Evolutionary conservation across 2,797 vertebrate genomes (phyloP), one percentile per base, ranked within the genome.

Genomic region (Channallabes apus): DNA sequence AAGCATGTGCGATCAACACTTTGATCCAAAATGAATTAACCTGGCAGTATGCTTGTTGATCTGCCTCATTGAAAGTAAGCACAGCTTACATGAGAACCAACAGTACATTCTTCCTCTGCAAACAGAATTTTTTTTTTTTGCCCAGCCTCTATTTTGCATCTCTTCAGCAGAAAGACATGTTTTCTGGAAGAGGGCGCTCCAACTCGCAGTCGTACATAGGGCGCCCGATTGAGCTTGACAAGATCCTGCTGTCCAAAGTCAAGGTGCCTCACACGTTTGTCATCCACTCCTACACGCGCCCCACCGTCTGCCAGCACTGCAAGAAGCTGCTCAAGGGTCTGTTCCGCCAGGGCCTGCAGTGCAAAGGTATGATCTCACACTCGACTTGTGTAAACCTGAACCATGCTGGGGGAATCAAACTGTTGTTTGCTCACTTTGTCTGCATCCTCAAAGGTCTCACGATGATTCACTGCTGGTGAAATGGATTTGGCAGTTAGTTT

Each of bases 191-290:
- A 88, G 97, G 97, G 75, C 96, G 98, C 14, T 96, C 96, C 3
- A 98, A 97, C 93, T 98, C 96, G 3, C 97, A 98, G 91, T 97
- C 97, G 0, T 97, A 99, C 86, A 90, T 96, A 9, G 98, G 98
- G 14, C 96, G 98, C 38, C 97, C 98, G 35, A 98, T 99, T 86
- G 96, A 98, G 29, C 94, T 99, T 3, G 98, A 99, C 92, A 99
- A 99, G 94, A 96, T 99, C 87, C 91, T 99, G 71, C 91, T 99
- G 89, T 96, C 97, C 3, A 99, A 98, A 90, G 97, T 99, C 81
- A 99, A 99, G 94, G 97, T 99, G 87, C 98, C 98, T 0, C 98
- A 99, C 92, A 99, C 97, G 0, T 99, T 99, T 73, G 96, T 97
- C 90, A 97, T 99, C 92, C 98, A 99, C 91, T 99, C 98, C 4